A percentile compares a stretch with the other conserved stretches of the same genome.
Conservation (phyloP, 1,140 invertebrate genomes). For the Teleopsis dalmanni region DNA sequence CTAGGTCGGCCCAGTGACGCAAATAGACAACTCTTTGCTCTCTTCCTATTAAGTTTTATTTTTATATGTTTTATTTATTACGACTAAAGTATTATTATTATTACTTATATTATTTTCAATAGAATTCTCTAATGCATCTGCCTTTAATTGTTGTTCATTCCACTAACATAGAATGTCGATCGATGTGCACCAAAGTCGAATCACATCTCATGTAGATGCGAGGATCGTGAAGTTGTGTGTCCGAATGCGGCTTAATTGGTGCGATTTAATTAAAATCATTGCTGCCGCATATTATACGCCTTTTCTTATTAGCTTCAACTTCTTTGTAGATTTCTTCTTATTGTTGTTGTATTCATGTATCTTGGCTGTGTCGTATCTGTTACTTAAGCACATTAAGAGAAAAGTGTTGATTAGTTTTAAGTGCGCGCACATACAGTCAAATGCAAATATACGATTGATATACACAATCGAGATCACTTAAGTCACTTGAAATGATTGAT, state of each 20-base stretch:
- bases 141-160: conserved; percentile 10
- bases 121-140: too few species aligned
- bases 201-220: too few species aligned
- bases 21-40: conserved; percentile 27
- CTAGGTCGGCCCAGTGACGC: conserved; percentile 30
- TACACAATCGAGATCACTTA: conserved; percentile 15
- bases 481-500: conserved; percentile 38
- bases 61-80: too few species aligned
- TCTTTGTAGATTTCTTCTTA: background rate
- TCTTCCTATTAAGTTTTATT: background rate
- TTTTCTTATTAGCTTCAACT: background rate
- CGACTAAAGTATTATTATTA: too few species aligned
- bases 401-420: conserved; percentile 36
- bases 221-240: too few species aligned
- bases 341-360: background rate
- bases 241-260: conserved; percentile 44
- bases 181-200: too few species aligned
- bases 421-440: conserved; percentile 16
- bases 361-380: too few species aligned
- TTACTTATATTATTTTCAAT: too few species aligned
- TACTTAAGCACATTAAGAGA: background rate
- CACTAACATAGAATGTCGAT: conserved; percentile 10
- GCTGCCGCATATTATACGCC: conserved; percentile 8
- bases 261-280: conserved; percentile 45
- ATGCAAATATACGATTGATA: background rate